phyloP scores from a whole-genome alignment of 2,888 invertebrate species.

The Tricholauxania praeusta region DNA sequence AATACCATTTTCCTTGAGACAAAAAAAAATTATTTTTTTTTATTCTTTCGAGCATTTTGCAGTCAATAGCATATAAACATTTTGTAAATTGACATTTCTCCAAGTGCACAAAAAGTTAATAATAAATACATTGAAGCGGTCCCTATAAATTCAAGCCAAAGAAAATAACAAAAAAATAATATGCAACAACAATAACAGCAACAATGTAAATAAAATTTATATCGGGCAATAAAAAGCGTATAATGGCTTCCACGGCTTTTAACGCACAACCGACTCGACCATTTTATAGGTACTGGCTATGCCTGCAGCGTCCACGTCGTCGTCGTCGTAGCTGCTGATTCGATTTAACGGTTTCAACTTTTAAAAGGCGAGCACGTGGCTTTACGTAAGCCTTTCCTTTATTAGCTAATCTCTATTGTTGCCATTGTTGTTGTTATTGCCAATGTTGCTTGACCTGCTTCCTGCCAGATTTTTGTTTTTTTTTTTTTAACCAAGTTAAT shows the following conservation, averaged over 20 bases:
- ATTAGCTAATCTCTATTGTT: slow-evolving; percentile 11
- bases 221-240: slow-evolving; percentile 12
- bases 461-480: neutral
- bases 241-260: slow-evolving; percentile 15
- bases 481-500: neutral
- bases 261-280: neutral
- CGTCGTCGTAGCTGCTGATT: no score
- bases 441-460: neutral
- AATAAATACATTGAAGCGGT: slow-evolving; percentile 22
- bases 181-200: neutral
- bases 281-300: neutral
- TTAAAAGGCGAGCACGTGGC: neutral
- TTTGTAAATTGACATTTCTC: neutral
- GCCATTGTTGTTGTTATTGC: no score
- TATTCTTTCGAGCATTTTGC: no score
- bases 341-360: no score
- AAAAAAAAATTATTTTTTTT: no score
- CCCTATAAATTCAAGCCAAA: slow-evolving; percentile 3
- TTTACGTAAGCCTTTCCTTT: slow-evolving; percentile 10
- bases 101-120: neutral
- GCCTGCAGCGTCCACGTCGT: no score
- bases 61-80: no score
- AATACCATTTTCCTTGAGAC: no score
- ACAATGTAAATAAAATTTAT: slow-evolving; percentile 29
- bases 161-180: neutral